Base-by-base conservation (phyloP, 2,888 invertebrate species). In the Lycocerus yunnanus region DNA sequence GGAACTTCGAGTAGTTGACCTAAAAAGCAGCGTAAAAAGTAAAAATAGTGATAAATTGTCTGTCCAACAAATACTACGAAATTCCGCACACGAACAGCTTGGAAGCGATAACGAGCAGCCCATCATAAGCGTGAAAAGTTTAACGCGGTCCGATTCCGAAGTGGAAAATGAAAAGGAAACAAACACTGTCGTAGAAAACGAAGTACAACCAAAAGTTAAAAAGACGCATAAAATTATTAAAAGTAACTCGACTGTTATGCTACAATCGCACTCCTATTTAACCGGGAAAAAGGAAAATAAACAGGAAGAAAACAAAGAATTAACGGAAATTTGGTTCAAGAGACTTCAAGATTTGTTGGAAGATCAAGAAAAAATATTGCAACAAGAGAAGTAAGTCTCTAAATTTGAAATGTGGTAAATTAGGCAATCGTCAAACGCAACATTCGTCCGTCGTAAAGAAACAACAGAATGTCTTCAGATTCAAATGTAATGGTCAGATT, bases 381-480 rank as follows among this genome's bases (percentile, higher is more conserved):
- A 93, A 81, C 90, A 89, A 74, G 89, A 89, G 83, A 90, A 89
- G 93, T 92, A 85, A 87, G 21, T 21, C n/a, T n/a, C 9, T 21
- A 9, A 21, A 21, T 9, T 21, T 1, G 9, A 21, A 21, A 8
- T 21, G 21, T 21, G 2, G 21, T 21, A 6, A 21, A 21, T 21
- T 21, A 4, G 18, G n/a, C n/a, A n/a, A n/a, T n/a, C n/a, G n/a
- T n/a, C n/a, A n/a, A n/a, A n/a, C n/a, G n/a, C n/a, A n/a, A n/a
- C 18, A 18, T 18, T 18, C 18, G 18, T 2, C 4, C 18, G 18
- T 18, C 4, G 18, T 18, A 18, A n/a, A n/a, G n/a, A n/a, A n/a
- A n/a, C n/a, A n/a, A n/a, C n/a, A n/a, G n/a, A n/a, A n/a, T n/a
- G n/a, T n/a, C n/a, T n/a, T n/a, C n/a, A n/a, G n/a, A n/a, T n/a